Evolutionary conservation across 1,140 invertebrate species (phyloP).

Genomic region (Polypedilum vanderplanki): DNA sequence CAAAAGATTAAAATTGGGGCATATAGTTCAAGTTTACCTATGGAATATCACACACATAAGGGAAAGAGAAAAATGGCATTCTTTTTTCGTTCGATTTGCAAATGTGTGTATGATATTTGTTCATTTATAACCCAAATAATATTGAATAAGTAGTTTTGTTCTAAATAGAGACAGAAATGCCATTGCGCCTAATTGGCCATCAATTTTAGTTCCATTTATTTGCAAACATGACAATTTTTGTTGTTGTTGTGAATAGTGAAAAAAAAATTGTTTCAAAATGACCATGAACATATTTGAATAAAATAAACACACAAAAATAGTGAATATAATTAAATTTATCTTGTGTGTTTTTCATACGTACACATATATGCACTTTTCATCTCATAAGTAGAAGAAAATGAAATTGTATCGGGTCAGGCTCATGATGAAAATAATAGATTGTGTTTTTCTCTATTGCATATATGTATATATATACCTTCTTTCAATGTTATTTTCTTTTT

Average conservation of each 20-base stretch:
- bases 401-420: conserved; percentile 16
- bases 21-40: neutral
- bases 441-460: neutral
- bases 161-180: neutral
- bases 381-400: neutral
- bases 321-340: too few relatives aligned
- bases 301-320: too few relatives aligned
- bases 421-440: neutral
- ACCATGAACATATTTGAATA: neutral
- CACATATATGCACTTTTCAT: too few relatives aligned
- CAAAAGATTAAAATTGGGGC: neutral
- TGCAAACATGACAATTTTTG: neutral
- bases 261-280: neutral
- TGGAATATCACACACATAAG: too few relatives aligned
- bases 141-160: neutral
- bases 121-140: neutral
- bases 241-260: neutral
- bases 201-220: neutral
- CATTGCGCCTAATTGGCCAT: conserved; percentile 7
- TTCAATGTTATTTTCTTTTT: too few relatives aligned
- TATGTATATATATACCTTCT: too few relatives aligned
- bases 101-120: neutral
- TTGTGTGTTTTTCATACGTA: too few relatives aligned
- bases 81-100: neutral
- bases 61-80: too few relatives aligned